phyloP scores from a whole-genome alignment of 2,113 vertebrate genomes.

The Clinocottus analis region DNA sequence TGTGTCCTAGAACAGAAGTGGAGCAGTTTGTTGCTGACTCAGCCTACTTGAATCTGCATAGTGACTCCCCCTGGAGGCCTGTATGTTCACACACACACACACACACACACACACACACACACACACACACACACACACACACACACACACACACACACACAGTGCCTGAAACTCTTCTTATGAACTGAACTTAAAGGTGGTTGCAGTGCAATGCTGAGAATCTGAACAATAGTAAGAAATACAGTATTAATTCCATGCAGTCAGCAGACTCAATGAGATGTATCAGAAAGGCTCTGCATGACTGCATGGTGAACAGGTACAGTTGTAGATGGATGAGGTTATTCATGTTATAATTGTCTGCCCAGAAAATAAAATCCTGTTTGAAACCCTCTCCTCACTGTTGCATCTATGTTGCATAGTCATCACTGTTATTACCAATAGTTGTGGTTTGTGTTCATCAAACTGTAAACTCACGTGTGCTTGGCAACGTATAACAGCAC shows the following conservation, averaged over 20 bases:
- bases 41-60: constrained; percentile 33
- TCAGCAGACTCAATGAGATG: constrained; percentile 9
- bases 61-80: constrained; percentile 39
- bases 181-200: constrained; percentile 5
- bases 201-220: not conserved
- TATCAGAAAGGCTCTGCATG: not conserved
- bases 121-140: not conserved
- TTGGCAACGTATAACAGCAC: too few relatives aligned
- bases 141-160: constrained; percentile 6
- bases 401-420: too few relatives aligned
- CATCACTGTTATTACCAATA: too few relatives aligned
- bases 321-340: not conserved
- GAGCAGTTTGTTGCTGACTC: constrained; percentile 48
- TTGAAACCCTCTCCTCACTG: too few relatives aligned
- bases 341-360: not conserved
- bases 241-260: not conserved
- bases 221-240: constrained; percentile 11
- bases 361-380: too few relatives aligned
- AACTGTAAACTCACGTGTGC: not conserved
- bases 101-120: too few relatives aligned
- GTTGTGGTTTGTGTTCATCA: too few relatives aligned
- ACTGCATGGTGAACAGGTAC: constrained; percentile 8
- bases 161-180: not conserved
- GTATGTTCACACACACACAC: not conserved
- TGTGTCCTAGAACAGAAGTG: not conserved